Evolutionary conservation across 2,113 vertebrate genomes (phyloP).

Genomic region (Amphiprion ocellaris): DNA sequence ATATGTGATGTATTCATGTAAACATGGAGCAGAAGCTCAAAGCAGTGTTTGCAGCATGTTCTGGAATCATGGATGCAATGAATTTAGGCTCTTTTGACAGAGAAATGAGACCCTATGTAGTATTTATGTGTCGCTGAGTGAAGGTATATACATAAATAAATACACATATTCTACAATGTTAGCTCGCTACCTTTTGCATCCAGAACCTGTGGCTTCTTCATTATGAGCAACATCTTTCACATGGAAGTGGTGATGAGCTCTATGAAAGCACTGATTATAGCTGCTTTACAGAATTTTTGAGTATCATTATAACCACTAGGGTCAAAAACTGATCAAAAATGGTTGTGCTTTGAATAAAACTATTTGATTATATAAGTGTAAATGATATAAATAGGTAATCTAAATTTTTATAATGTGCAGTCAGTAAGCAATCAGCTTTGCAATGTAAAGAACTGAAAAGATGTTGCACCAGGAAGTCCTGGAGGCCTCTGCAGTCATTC

Average conservation of each 20-base stretch:
- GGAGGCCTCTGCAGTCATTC: not conserved
- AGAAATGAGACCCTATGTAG: too few relatives aligned
- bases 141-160: not conserved
- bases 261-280: not conserved
- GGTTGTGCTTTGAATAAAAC: not conserved
- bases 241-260: not conserved
- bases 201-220: not conserved
- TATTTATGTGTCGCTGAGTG: not conserved
- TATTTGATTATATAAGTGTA: not conserved
- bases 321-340: not conserved
- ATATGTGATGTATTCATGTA: too few relatives aligned
- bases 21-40: not conserved
- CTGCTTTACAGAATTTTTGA: not conserved
- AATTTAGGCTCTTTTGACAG: too few relatives aligned
- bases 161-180: too few relatives aligned
- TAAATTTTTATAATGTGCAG: not conserved
- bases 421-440: slow-evolving; percentile 6
- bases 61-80: too few relatives aligned
- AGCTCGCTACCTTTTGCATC: not conserved
- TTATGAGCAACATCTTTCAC: not conserved
- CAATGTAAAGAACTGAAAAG: not conserved
- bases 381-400: slow-evolving; percentile 1
- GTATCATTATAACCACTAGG: too few relatives aligned
- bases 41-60: not conserved
- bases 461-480: not conserved